Evolutionary conservation across 2,797 vertebrate species (phyloP).

Genomic region (Myotis daubentonii): DNA sequence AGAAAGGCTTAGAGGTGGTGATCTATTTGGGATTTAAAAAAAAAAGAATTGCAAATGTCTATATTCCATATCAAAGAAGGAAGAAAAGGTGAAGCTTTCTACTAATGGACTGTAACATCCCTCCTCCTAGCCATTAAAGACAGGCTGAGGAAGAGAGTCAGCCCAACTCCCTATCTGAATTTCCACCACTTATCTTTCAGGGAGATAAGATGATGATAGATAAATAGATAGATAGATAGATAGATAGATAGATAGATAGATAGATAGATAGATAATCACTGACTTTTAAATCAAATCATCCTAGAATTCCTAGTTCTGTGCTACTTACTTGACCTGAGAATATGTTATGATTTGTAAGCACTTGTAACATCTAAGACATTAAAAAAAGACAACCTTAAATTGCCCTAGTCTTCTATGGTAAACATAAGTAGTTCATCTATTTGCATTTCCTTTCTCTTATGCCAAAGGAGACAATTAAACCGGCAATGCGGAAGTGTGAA

Average conservation of each 20-base stretch:
- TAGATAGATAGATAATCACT: neutral
- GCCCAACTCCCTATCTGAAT: neutral
- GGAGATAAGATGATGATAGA: neutral
- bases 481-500: neutral
- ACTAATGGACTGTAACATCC: neutral
- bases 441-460: conserved; percentile 47
- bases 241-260: neutral
- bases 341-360: neutral
- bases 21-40: neutral
- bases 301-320: conserved; percentile 5
- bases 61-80: neutral
- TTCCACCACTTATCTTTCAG: neutral
- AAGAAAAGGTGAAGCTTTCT: neutral
- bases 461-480: conserved; percentile 45
- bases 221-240: neutral
- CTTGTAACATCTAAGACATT: conserved; percentile 6
- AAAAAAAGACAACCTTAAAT: neutral
- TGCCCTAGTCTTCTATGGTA: neutral
- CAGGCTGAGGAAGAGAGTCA: neutral
- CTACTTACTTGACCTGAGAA: neutral
- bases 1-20: neutral
- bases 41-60: neutral
- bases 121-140: neutral
- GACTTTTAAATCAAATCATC: conserved; percentile 26
- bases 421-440: neutral